Percentiles rank a stretch among this genome's conserved stretches.
Conservation (phyloP, 2,113 vertebrate species). For the Eulacestoma nigropectus region DNA sequence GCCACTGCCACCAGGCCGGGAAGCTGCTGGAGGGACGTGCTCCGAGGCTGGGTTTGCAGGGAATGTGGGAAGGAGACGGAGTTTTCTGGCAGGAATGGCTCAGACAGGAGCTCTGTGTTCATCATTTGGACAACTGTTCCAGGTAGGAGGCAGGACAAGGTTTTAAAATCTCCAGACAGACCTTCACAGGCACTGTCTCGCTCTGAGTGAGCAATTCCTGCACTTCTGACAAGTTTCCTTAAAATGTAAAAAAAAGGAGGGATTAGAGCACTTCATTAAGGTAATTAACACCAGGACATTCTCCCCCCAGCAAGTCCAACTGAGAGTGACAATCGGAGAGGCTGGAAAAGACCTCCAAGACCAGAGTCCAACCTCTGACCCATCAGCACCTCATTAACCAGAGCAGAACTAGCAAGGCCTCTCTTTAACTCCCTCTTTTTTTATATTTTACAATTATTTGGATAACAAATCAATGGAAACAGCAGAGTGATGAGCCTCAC, state of each 20-base stretch:
- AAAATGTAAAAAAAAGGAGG: neutral
- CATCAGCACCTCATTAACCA: neutral
- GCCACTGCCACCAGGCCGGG: neutral
- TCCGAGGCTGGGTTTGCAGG: neutral
- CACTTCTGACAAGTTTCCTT: neutral
- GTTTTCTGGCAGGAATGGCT: neutral
- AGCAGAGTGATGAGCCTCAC: accelerated
- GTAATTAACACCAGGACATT: neutral
- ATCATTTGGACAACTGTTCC: accelerated
- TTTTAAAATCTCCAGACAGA: neutral
- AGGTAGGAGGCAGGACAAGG: accelerated
- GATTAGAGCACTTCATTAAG: neutral
- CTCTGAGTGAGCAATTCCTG: neutral
- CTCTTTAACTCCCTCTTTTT: no score
- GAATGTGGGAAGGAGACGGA: neutral
- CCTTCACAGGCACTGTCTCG: accelerated
- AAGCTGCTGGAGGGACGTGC: no score
- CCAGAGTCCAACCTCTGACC: neutral
- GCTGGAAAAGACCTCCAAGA: neutral
- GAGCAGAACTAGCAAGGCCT: neutral
- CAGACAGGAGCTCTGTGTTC: neutral
- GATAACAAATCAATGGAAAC: neutral
- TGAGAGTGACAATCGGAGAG: neutral
- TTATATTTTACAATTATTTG: neutral
- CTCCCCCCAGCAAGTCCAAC: neutral